These are phyloP conservation scores for Drosophila gunungcola DNA, from an alignment of 1,140 invertebrate species.

Conservation along the genomic window DNA sequence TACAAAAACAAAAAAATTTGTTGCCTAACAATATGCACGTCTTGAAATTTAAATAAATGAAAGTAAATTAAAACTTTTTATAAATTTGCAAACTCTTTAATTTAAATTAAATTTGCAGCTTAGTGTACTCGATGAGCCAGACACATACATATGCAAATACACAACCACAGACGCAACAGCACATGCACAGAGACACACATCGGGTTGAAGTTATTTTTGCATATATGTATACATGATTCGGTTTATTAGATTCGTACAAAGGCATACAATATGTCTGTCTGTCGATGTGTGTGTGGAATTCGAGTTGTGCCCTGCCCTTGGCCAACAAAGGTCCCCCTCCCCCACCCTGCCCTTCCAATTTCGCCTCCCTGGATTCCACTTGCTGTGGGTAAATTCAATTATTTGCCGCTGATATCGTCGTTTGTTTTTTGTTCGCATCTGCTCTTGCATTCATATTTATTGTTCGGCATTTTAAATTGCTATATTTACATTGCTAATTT, in stretches of 20 bases:
- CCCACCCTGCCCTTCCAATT: neutral
- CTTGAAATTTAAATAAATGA: no score
- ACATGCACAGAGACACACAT: slow-evolving; percentile 20
- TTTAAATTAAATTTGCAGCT: slow-evolving; percentile 6
- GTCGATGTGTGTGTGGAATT: slow-evolving; percentile 26
- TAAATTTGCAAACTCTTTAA: neutral
- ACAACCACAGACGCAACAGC: slow-evolving; percentile 21
- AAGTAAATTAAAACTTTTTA: neutral
- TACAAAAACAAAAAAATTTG: no score
- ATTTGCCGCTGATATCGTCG: slow-evolving; percentile 80
- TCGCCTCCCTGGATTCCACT: slow-evolving; percentile 15
- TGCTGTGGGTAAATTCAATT: slow-evolving; percentile 78
- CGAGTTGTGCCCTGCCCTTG: slow-evolving; percentile 45
- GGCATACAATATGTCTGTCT: slow-evolving; percentile 66
- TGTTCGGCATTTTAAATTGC: slow-evolving; percentile 81
- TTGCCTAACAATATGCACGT: no score
- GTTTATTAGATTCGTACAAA: slow-evolving; percentile 80
- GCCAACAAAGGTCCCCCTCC: slow-evolving; percentile 23
- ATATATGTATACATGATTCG: slow-evolving; percentile 74
- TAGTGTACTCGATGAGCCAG: slow-evolving; percentile 40
- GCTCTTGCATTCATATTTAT: slow-evolving; percentile 81
- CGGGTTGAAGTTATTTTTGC: slow-evolving; percentile 75
- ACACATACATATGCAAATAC: slow-evolving; percentile 50
- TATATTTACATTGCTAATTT: slow-evolving; percentile 83
- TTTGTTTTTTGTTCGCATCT: slow-evolving; percentile 71